phyloP scores from a whole-genome alignment of 2,797 vertebrate species.

The Eulemur coronatus region DNA sequence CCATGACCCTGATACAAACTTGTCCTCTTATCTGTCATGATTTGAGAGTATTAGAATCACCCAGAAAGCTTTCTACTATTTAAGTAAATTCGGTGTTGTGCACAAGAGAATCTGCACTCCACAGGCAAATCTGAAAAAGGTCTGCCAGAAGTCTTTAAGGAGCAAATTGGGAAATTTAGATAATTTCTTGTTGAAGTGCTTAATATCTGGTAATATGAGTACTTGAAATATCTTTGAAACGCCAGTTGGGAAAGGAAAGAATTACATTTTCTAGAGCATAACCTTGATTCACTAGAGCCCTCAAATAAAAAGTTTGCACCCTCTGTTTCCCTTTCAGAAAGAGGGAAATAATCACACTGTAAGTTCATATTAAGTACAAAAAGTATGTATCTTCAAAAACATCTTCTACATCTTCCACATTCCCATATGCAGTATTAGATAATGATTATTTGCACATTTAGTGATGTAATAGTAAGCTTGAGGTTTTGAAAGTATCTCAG shows the following conservation, averaged over 20 bases:
- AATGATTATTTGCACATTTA: background rate
- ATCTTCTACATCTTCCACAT: background rate
- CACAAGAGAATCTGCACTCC: slow-evolving; percentile 13
- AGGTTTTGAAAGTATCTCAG: background rate
- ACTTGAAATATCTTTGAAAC: slow-evolving; percentile 73
- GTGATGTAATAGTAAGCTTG: slow-evolving; percentile 9
- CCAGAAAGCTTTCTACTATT: slow-evolving; percentile 21
- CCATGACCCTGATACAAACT: background rate
- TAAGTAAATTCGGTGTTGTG: background rate
- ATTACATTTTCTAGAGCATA: slow-evolving; percentile 55
- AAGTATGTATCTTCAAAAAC: background rate
- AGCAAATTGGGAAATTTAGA: slow-evolving; percentile 76
- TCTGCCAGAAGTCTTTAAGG: slow-evolving; percentile 67
- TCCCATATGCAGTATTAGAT: background rate
- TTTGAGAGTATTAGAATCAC: background rate
- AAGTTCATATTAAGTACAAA: slow-evolving; percentile 45
- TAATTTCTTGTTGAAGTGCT: slow-evolving; percentile 74
- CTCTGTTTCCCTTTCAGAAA: slow-evolving; percentile 32
- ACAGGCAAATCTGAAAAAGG: slow-evolving; percentile 51
- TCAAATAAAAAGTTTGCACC: slow-evolving; percentile 14
- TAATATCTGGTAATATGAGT: slow-evolving; percentile 69
- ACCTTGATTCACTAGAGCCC: slow-evolving; percentile 38
- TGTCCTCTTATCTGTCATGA: background rate
- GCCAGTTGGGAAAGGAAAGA: slow-evolving; percentile 60
- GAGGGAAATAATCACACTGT: background rate